phyloP scores from a whole-genome alignment of 2,113 vertebrate species.

The Peromyscus polionotus region DNA sequence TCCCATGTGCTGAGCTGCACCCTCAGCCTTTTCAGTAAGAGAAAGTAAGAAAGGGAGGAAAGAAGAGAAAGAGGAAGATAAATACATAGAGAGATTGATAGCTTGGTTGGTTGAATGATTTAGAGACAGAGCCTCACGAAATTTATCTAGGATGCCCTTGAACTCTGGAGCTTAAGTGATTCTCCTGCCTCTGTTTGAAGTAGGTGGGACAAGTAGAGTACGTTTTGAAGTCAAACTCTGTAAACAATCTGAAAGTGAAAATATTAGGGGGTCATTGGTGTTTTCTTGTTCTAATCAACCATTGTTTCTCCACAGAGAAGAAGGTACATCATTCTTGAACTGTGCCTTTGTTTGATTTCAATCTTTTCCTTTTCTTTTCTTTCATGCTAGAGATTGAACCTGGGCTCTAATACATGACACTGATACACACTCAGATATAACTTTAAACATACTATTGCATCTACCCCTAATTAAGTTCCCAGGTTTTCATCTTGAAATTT shows the following conservation, averaged over 20 bases:
- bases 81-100: neutral
- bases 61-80: neutral
- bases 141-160: neutral
- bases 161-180: neutral
- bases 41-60: neutral
- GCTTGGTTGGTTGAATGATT: neutral
- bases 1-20: neutral
- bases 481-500: slow-evolving; percentile 40
- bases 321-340: neutral
- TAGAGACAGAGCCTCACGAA: neutral
- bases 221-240: neutral
- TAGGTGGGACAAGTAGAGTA: neutral
- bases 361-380: neutral
- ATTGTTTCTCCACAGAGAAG: neutral
- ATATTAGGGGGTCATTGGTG: neutral
- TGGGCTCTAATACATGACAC: neutral
- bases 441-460: neutral
- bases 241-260: slow-evolving; percentile 6
- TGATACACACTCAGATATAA: neutral
- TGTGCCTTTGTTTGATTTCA: neutral
- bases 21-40: neutral
- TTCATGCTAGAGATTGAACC: neutral
- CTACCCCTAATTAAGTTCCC: neutral
- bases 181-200: neutral
- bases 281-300: neutral